A percentile compares a stretch with the other conserved stretches of the same genome.
These are phyloP conservation scores for Leuciscus idus DNA, from an alignment of 2,113 vertebrate species.

Conservation along the genomic window DNA sequence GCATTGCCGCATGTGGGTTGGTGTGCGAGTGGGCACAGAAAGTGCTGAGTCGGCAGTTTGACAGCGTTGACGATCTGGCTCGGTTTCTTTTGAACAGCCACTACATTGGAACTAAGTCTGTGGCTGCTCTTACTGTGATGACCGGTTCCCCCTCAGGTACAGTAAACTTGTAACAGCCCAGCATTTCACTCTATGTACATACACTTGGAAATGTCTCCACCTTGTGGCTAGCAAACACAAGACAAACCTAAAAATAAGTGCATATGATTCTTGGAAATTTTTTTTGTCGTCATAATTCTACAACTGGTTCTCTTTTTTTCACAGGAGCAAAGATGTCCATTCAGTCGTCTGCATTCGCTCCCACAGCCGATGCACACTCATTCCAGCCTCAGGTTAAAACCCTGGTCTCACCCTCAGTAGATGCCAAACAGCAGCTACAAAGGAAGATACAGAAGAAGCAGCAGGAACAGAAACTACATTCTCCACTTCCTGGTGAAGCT, in stretches of 20 bases:
- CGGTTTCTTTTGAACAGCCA: slow-evolving; percentile 98
- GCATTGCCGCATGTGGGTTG: slow-evolving; percentile 91
- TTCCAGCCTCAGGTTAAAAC: slow-evolving; percentile 93
- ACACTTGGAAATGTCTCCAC: slow-evolving; percentile 54
- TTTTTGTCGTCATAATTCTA: background rate
- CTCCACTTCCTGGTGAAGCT: slow-evolving; percentile 87
- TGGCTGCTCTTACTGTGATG: slow-evolving; percentile 95
- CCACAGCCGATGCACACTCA: slow-evolving; percentile 88
- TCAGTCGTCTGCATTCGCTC: slow-evolving; percentile 88
- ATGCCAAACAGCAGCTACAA: slow-evolving; percentile 98
- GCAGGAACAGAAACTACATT: slow-evolving; percentile 95
- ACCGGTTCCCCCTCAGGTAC: slow-evolving; percentile 90
- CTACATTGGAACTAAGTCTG: slow-evolving; percentile 95
- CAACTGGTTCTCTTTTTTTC: slow-evolving; percentile 30
- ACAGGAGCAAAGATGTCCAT: slow-evolving; percentile 86
- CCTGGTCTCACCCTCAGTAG: slow-evolving; percentile 86
- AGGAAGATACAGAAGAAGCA: slow-evolving; percentile 98
- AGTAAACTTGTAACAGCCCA: background rate
- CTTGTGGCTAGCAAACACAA: slow-evolving; percentile 60
- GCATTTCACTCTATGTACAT: background rate
- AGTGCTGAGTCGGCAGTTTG: slow-evolving; percentile 95
- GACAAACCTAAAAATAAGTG: background rate
- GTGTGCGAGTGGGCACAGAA: slow-evolving; percentile 99
- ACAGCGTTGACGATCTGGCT: slow-evolving; percentile 91
- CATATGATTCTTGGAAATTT: background rate